Percentiles rank a stretch among this genome's conserved stretches.
These are phyloP conservation scores for Telmatochromis sp. DNA, from an alignment of 2,113 vertebrate genomes.

Conservation along the genomic window DNA sequence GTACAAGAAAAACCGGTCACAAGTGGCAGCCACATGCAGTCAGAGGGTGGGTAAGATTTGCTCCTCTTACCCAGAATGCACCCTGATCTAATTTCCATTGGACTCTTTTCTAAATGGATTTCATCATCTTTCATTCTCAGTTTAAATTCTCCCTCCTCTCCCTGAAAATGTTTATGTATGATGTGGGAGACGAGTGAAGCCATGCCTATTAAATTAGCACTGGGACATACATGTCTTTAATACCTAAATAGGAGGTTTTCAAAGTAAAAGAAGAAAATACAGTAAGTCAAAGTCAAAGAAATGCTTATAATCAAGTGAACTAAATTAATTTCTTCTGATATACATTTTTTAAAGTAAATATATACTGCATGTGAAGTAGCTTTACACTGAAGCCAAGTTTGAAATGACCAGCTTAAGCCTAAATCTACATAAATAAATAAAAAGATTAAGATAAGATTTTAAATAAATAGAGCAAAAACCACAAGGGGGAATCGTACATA, in stretches of 20 bases:
- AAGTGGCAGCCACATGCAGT: not conserved
- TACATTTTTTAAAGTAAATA: not conserved
- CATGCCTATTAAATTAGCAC: not conserved
- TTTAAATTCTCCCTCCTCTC: not conserved
- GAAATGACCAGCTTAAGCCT: not conserved
- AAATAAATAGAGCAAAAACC: not conserved
- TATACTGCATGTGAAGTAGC: not conserved
- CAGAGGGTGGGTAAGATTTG: not conserved
- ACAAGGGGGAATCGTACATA: not conserved
- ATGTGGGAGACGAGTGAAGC: not conserved
- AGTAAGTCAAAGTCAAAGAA: not conserved
- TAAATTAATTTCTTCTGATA: not conserved
- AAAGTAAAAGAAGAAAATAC: not conserved
- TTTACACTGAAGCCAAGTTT: not conserved
- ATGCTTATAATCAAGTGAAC: not conserved
- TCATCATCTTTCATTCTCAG: not conserved
- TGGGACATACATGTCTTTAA: not conserved
- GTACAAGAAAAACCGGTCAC: not conserved
- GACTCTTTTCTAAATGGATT: not conserved
- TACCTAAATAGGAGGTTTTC: not conserved
- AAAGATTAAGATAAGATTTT: not conserved
- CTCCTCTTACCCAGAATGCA: not conserved
- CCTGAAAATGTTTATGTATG: not conserved
- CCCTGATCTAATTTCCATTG: not conserved
- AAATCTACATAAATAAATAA: not conserved